A percentile compares a stretch with the other conserved stretches of the same genome.
Conservation (phyloP, 2,797 vertebrate genomes). For the Karalla daura region DNA sequence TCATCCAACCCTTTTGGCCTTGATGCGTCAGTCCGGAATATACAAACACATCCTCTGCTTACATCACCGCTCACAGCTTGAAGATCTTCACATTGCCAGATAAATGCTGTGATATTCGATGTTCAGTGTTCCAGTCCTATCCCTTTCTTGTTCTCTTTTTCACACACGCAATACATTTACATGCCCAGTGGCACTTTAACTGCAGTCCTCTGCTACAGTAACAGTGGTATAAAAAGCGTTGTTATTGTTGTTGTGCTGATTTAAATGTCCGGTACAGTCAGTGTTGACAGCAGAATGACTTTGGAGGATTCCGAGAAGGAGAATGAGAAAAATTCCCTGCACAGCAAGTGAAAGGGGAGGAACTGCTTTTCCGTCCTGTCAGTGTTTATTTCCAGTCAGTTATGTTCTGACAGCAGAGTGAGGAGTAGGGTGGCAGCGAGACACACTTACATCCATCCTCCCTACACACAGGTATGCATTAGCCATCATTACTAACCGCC, state of each 20-base stretch:
- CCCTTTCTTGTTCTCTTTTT: not conserved
- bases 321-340: slow-evolving; percentile 54
- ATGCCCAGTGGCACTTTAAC: slow-evolving; percentile 12
- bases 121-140: not conserved
- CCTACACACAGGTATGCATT: slow-evolving; percentile 65
- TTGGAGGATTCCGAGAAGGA: slow-evolving; percentile 49
- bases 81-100: slow-evolving; percentile 7
- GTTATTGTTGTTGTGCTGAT: slow-evolving; percentile 44
- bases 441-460: slow-evolving; percentile 64
- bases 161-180: slow-evolving; percentile 10
- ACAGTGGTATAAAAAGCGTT: too few species aligned
- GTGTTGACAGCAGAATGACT: slow-evolving; percentile 18
- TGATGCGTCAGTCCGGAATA: not conserved
- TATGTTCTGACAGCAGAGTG: slow-evolving; percentile 58
- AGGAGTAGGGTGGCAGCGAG: slow-evolving; percentile 35
- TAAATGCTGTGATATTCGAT: slow-evolving; percentile 10
- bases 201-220: slow-evolving; percentile 11
- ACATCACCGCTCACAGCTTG: not conserved
- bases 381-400: slow-evolving; percentile 66
- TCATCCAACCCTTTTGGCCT: not conserved
- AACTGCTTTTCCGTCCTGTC: slow-evolving; percentile 52
- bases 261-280: slow-evolving; percentile 31
- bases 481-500: slow-evolving; percentile 60
- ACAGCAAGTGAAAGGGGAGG: slow-evolving; percentile 18
- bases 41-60: not conserved